These are phyloP conservation scores for Drosophila orena DNA, from an alignment of 1,140 invertebrate genomes.

Conservation along the genomic window DNA sequence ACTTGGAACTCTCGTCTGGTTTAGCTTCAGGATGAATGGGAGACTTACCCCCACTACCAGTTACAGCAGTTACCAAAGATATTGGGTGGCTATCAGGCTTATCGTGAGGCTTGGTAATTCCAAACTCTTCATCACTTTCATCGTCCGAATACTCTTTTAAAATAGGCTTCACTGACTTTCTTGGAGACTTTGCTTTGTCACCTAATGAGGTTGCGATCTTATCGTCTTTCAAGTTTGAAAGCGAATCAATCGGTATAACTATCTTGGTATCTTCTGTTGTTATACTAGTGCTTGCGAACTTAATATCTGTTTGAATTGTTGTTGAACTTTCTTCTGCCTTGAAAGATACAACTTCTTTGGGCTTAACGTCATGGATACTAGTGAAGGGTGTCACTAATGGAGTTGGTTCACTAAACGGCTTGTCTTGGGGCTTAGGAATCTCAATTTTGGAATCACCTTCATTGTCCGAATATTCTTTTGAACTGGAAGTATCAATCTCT, in stretches of 20 bases:
- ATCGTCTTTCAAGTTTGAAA: neutral
- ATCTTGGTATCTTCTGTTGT: conserved; percentile 1
- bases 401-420: neutral
- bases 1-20: neutral
- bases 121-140: neutral
- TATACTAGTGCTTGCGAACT: neutral
- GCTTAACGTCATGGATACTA: no score
- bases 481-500: no score
- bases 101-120: neutral
- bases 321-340: conserved; percentile 11
- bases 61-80: neutral
- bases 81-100: neutral
- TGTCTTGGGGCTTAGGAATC: neutral
- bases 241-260: neutral
- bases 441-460: neutral
- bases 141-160: neutral
- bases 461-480: neutral
- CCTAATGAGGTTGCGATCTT: neutral
- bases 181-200: neutral
- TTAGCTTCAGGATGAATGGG: neutral
- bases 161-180: neutral
- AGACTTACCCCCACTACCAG: neutral
- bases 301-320: neutral
- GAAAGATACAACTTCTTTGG: neutral
- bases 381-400: neutral